Evolutionary conservation across 53 echinoderm and acorn worm species (phyloP).

Genomic region (Holothuria scabra): DNA sequence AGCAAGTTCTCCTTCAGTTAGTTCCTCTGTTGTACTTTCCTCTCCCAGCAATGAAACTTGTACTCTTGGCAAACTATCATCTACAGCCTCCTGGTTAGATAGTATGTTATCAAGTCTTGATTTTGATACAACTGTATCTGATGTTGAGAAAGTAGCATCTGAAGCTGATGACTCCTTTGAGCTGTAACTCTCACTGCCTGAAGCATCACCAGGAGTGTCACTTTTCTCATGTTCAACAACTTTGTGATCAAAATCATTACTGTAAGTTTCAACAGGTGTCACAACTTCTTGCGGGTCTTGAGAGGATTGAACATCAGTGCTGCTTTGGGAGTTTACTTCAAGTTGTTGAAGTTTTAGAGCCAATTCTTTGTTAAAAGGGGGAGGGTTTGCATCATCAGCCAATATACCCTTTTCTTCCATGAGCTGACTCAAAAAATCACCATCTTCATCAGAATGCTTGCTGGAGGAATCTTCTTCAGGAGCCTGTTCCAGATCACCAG

Average conservation of each 20-base stretch:
- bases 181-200: slow-evolving; percentile 10
- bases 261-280: neutral
- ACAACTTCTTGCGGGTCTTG: neutral
- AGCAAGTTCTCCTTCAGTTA: neutral
- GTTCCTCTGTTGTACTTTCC: neutral
- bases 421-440: neutral
- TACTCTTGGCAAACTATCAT: neutral
- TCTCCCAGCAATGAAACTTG: neutral
- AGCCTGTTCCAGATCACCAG: neutral
- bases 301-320: neutral
- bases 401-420: slow-evolving; percentile 4
- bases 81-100: neutral
- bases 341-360: neutral
- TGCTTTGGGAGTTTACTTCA: neutral
- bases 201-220: neutral
- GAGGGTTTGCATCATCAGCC: neutral
- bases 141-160: neutral
- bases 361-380: neutral
- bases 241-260: neutral
- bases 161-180: slow-evolving; percentile 22
- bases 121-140: neutral
- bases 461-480: neutral
- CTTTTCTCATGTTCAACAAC: neutral
- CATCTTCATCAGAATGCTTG: neutral
- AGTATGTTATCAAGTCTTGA: neutral